Base-by-base conservation (phyloP, 2,797 vertebrate genomes). In the Enteromius argenteus region DNA sequence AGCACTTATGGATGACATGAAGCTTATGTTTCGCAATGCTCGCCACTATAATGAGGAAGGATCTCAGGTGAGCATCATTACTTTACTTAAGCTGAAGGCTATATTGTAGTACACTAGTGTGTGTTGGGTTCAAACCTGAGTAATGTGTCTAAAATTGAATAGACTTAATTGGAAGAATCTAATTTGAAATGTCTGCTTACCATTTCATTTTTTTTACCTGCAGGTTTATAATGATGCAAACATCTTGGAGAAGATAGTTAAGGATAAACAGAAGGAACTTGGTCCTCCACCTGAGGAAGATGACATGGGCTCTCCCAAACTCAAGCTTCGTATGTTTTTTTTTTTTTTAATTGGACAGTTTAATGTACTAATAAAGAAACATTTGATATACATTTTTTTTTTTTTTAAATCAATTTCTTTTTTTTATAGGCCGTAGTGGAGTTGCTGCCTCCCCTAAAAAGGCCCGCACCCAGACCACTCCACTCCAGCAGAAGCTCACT, bases 1-100 rank as follows among this genome's bases (percentile, higher is more conserved):
- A 11, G 95, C 96, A 21, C 95, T 99, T 91, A 95, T 99, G 68
- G 96, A 98, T 4, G 97, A 99, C 89, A 97, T 99, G 96, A 98
- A 93, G 88, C 88, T 99, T 72, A 99, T 99, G 97, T 99, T 99
- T 92, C 97, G 98, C 1, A 99, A 99, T 9, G 98, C 98, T 3
- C 95, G 98, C n/a, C 98, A 99, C 91, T 99, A 99, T 90, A 99
- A 99, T 0, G 98, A 99, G 89, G 98, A 99, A 81, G 98, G 98
- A 67, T 99, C 97, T 87, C 98, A 99, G 97, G 98, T 99, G 91
- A 44, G 86, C 17, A 17, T 60, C 30, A 30, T 76, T 14, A 44
- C 37, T 10, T 30, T 56, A 74, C 11, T 35, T 3, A 53, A n/a
- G 13, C 72, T 35, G 5, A 35, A 53, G 35, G 30, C 46, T 75